A percentile compares a stretch with the other conserved stretches of the same genome.
These are phyloP conservation scores for Plebejus anna DNA, from an alignment of 2,888 invertebrate species.

Conservation along the genomic window DNA sequence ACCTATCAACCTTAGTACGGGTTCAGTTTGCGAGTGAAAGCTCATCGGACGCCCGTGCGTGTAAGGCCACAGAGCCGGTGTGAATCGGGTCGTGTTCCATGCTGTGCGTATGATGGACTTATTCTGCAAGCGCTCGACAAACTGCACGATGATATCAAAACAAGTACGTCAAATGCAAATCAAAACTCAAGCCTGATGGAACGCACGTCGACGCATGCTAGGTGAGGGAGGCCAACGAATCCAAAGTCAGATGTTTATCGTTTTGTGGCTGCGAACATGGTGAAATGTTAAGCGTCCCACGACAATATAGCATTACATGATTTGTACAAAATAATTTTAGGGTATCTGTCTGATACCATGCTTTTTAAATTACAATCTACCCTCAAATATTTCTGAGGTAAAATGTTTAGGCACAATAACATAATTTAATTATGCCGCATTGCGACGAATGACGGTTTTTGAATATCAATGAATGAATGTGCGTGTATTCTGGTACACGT, in stretches of 20 bases:
- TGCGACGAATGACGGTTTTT: background rate
- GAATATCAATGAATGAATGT: background rate
- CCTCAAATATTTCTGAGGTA: background rate
- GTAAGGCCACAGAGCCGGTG: constrained; percentile 65
- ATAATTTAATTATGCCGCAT: background rate
- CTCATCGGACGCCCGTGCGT: constrained; percentile 56
- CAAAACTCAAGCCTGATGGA: constrained; percentile 24
- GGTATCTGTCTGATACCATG: background rate
- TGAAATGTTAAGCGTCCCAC: background rate
- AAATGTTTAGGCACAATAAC: background rate
- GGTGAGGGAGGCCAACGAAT: constrained; percentile 9
- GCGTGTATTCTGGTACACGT: background rate
- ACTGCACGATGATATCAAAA: constrained; percentile 1
- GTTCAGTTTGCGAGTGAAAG: constrained; percentile 57
- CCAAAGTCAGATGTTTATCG: background rate
- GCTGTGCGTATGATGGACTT: constrained; percentile 49
- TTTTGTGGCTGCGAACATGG: background rate
- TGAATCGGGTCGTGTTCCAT: constrained; percentile 74
- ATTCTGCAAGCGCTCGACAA: constrained; percentile 16
- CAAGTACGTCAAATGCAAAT: constrained; percentile 21
- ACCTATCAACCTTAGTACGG: constrained; percentile 56
- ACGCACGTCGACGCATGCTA: constrained; percentile 18
- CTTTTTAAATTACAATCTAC: background rate
- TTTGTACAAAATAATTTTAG: background rate
- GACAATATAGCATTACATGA: background rate